phyloP scores from a whole-genome alignment of 2,797 vertebrate species.

The Leptoclinus maculatus region DNA sequence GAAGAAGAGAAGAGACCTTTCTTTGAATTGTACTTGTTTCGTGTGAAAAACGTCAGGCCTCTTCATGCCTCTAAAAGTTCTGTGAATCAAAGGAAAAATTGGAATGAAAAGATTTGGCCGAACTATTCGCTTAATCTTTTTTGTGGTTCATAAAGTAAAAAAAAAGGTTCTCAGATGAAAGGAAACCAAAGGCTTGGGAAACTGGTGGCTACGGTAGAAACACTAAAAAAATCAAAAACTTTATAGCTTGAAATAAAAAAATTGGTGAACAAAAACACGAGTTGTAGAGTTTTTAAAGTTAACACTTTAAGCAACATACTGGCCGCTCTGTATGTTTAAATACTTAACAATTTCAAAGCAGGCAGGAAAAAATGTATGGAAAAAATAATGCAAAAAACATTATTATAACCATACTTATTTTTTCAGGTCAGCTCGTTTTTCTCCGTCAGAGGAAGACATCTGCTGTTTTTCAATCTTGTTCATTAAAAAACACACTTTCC shows the following conservation, averaged over 20 bases:
- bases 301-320: too few species aligned
- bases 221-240: too few species aligned
- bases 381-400: background rate
- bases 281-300: background rate
- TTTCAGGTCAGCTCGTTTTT: background rate
- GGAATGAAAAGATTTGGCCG: too few species aligned
- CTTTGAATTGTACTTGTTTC: too few species aligned
- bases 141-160: too few species aligned
- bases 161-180: background rate
- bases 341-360: background rate
- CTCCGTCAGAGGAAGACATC: background rate
- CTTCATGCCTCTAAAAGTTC: background rate
- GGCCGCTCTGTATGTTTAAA: too few species aligned
- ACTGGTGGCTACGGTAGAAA: too few species aligned
- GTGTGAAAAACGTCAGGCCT: too few species aligned
- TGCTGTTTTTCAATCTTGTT: background rate
- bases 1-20: background rate
- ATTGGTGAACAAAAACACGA: too few species aligned
- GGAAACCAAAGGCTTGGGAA: background rate
- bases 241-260: too few species aligned
- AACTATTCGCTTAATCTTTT: background rate
- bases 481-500: background rate
- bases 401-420: background rate
- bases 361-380: too few species aligned
- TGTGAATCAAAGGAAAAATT: too few species aligned